Evolutionary conservation across 2,888 invertebrate genomes (phyloP), one percentile per base, ranked within the genome.

Genomic region (Nemotelus nigrinus): DNA sequence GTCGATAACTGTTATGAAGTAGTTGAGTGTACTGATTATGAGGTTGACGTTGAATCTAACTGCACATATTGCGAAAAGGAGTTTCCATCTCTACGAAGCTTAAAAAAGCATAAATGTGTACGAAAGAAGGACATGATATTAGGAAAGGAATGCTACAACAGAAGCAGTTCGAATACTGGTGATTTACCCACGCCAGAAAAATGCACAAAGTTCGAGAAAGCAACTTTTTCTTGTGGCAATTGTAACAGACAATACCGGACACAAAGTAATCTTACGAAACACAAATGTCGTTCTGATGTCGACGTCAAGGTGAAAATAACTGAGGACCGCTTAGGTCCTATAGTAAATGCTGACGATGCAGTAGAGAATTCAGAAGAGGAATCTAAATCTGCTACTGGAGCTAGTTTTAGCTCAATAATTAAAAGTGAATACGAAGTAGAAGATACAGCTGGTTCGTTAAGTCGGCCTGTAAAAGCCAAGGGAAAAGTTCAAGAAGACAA

Each of bases 351-450:
- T 4, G 43, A 39, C 43, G 63, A 63, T 43, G 39, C 8, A 57
- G 57, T 41, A 55, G 41, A 75, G 65, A 25, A 25, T 25, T 25
- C 25, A 25, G 25, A 25, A 25, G 25, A 25, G 25, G 25, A 25
- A 25, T 25, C 25, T 25, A 25, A 25, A 25, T 25, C 25, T 25
- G 25, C 25, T 25, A 25, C 25, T 10, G 77, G 58, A n/a, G 10
- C 55, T 5, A 47, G 8, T 8, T 55, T n/a, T 3, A n/a, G n/a
- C 39, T 55, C 25, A 45, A 10, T 57, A 78, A 25, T 80, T 77
- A 2, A 78, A 70, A 6, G 8, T 78, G 6, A 57, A 4, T 45
- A 72, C 8, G 25, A 25, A 25, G 25, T 25, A 25, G 25, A 25
- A 25, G 25, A 25, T 25, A 25, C 25, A 25, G 25, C 25, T 25